Evolutionary conservation across 2,113 vertebrate species (phyloP).

Genomic region (Crotophaga sulcirostris): DNA sequence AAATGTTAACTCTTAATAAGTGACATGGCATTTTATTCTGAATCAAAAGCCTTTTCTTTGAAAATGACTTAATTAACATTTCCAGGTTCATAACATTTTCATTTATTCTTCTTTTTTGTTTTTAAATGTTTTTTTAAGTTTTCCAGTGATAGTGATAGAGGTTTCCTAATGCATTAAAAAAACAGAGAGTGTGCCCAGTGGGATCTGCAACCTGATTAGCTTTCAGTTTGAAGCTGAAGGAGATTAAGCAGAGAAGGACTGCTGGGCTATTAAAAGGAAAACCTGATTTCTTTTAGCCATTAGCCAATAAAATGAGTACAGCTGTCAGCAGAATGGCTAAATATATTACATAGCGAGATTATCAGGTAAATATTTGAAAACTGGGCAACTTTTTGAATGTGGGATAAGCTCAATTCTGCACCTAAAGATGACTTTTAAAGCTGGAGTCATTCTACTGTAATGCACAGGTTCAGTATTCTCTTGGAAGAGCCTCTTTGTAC

Average conservation of each 20-base stretch:
- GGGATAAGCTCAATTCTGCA: neutral
- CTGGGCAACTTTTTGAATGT: neutral
- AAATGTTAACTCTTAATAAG: conserved; percentile 69
- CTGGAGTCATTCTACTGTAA: neutral
- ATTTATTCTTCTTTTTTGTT: conserved; percentile 79
- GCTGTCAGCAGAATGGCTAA: conserved; percentile 53
- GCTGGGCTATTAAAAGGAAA: conserved; percentile 69
- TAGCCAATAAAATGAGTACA: conserved; percentile 42
- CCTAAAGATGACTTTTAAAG: neutral
- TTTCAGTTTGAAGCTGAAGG: conserved; percentile 62
- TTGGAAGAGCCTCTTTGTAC: neutral
- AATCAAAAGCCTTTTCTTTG: conserved; percentile 69
- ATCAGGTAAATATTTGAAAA: conserved; percentile 46
- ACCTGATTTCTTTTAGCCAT: conserved; percentile 57
- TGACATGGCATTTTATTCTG: conserved; percentile 69
- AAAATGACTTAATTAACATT: conserved; percentile 80
- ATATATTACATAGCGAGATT: neutral
- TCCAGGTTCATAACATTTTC: conserved; percentile 79
- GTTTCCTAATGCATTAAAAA: conserved; percentile 74
- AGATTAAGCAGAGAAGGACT: conserved; percentile 65
- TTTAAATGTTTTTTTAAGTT: conserved; percentile 77
- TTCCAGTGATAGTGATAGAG: conserved; percentile 72
- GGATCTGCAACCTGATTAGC: conserved; percentile 75
- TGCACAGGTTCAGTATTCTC: neutral
- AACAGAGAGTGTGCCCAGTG: conserved; percentile 66